These are phyloP conservation scores for Dendronephthya gigantea DNA, from an alignment of 64 coral and sea anemone species.

Conservation along the genomic window DNA sequence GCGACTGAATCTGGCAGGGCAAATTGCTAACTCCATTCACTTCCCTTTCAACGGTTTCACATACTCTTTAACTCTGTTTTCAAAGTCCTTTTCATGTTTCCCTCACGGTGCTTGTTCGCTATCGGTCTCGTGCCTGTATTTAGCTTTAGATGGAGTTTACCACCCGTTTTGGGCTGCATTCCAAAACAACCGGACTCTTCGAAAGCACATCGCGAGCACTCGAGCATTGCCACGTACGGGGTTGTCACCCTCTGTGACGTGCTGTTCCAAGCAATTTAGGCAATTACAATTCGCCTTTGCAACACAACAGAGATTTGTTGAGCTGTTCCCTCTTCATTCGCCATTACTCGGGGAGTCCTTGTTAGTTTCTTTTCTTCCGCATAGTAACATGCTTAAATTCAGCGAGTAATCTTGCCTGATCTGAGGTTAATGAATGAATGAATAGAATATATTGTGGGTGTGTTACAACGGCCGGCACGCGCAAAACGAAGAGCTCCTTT, in stretches of 20 bases:
- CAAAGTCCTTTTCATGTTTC: too few species aligned
- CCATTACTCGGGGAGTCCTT: slow-evolving; percentile 18
- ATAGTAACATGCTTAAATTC: slow-evolving; percentile 31
- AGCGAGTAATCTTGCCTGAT: slow-evolving; percentile 28
- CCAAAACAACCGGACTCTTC: slow-evolving; percentile 31
- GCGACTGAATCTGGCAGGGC: slow-evolving; percentile 22
- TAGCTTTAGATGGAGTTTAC: not conserved
- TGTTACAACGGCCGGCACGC: too few species aligned
- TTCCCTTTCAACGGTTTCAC: not conserved
- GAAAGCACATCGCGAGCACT: slow-evolving; percentile 10
- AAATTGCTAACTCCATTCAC: not conserved
- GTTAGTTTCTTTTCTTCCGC: not conserved
- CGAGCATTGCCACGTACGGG: not conserved
- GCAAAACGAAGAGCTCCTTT: not conserved
- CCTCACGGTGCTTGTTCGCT: too few species aligned
- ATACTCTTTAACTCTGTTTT: not conserved
- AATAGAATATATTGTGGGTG: too few species aligned
- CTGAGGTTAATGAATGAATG: slow-evolving; percentile 21
- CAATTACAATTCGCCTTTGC: slow-evolving; percentile 28
- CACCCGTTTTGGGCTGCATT: slow-evolving; percentile 22
- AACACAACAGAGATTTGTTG: slow-evolving; percentile 12
- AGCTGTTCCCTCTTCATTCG: slow-evolving; percentile 15
- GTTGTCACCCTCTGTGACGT: slow-evolving; percentile 15
- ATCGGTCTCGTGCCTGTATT: too few species aligned
- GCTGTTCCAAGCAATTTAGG: slow-evolving; percentile 38